A percentile compares a stretch with the other conserved stretches of the same genome.
phyloP scores from a whole-genome alignment of 2,113 vertebrate genomes.

The Furnarius figulus region DNA sequence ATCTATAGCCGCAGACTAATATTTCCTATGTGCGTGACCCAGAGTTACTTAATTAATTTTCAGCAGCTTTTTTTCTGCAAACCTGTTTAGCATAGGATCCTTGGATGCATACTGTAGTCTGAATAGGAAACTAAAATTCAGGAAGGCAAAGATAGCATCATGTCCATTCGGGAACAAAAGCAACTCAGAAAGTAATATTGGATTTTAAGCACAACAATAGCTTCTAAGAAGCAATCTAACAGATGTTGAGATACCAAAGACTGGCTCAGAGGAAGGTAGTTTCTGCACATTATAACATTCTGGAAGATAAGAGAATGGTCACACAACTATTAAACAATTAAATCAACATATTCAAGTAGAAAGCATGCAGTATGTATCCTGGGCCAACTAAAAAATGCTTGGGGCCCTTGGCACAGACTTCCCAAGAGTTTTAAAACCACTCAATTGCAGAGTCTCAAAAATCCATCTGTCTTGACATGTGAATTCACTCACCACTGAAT shows the following conservation, averaged over 20 bases:
- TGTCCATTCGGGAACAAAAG: neutral
- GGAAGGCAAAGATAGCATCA: neutral
- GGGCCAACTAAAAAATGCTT: neutral
- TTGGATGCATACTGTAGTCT: neutral
- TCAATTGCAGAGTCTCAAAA: neutral
- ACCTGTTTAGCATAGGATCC: neutral
- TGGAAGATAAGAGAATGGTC: neutral
- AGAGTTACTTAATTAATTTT: neutral
- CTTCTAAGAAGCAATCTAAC: neutral
- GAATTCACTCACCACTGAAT: neutral
- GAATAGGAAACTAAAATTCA: slow-evolving; percentile 13
- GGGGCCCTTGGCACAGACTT: neutral
- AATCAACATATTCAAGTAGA: neutral
- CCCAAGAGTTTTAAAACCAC: neutral
- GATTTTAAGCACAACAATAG: neutral
- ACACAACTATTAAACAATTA: neutral
- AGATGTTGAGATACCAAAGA: neutral
- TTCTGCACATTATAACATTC: neutral
- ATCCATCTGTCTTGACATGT: neutral
- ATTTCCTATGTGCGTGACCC: neutral
- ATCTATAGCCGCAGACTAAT: neutral
- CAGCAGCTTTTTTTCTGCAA: neutral
- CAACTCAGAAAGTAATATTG: neutral
- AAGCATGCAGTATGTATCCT: neutral
- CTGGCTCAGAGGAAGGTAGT: neutral